phyloP scores from a whole-genome alignment of 2,888 invertebrate species.

The Orthosia incerta region DNA sequence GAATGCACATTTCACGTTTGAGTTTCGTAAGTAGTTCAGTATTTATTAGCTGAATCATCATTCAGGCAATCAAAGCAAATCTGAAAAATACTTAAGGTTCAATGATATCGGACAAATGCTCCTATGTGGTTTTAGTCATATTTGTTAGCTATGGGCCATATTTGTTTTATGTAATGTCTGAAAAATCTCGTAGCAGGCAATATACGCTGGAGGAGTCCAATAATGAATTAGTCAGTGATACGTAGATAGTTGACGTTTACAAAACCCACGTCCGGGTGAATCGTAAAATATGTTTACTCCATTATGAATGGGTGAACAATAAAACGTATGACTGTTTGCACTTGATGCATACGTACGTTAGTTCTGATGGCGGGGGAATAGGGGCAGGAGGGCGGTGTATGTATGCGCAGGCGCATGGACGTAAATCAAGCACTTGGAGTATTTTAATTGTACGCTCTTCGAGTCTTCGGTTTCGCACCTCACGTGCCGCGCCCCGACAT shows the following conservation, averaged over 20 bases:
- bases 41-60: not conserved
- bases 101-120: not conserved
- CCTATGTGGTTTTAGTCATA: too few relatives aligned
- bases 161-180: slow-evolving; percentile 4
- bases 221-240: slow-evolving; percentile 40
- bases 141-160: too few relatives aligned
- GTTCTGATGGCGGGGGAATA: not conserved
- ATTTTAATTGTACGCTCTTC: slow-evolving; percentile 77
- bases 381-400: slow-evolving; percentile 19
- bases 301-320: slow-evolving; percentile 70
- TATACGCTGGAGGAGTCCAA: not conserved
- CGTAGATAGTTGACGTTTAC: slow-evolving; percentile 21
- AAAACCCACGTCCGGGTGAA: slow-evolving; percentile 49
- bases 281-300: slow-evolving; percentile 71
- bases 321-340: slow-evolving; percentile 65
- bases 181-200: not conserved
- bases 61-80: not conserved
- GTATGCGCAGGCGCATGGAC: slow-evolving; percentile 54
- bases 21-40: slow-evolving; percentile 2
- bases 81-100: not conserved
- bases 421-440: slow-evolving; percentile 77
- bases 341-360: slow-evolving; percentile 44
- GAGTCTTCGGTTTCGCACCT: slow-evolving; percentile 78
- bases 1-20: slow-evolving; percentile 10
- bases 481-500: slow-evolving; percentile 72